These are phyloP conservation scores for Noctua fimbriata DNA, from an alignment of 2,888 invertebrate species.

Conservation along the genomic window DNA sequence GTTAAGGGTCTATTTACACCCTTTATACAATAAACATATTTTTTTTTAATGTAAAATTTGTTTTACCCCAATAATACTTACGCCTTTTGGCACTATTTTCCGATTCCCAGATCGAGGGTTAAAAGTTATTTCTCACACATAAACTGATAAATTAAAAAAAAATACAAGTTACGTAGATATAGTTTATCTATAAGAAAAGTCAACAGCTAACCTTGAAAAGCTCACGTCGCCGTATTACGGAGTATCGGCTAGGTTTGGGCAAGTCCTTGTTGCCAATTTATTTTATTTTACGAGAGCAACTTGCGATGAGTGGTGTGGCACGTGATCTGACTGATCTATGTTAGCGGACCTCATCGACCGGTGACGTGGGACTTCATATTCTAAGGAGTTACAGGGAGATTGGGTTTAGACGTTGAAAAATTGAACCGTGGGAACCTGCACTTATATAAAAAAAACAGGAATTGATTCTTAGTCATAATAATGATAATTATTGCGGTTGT, in stretches of 20 bases:
- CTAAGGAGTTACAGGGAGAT: background rate
- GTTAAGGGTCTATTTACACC: no score
- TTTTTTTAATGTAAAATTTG: no score
- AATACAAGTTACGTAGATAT: background rate
- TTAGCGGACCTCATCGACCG: slow-evolving; percentile 66
- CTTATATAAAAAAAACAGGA: background rate
- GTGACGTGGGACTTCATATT: slow-evolving; percentile 56
- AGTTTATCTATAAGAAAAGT: slow-evolving; percentile 17
- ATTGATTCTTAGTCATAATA: background rate
- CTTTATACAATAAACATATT: no score
- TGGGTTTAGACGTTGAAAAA: background rate
- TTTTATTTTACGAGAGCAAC: slow-evolving; percentile 83
- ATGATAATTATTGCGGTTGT: background rate
- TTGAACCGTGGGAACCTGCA: background rate
- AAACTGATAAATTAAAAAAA: background rate
- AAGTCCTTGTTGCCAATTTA: slow-evolving; percentile 78
- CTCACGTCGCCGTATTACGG: slow-evolving; percentile 48
- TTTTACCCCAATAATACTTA: no score
- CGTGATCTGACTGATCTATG: slow-evolving; percentile 77
- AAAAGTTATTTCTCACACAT: background rate
- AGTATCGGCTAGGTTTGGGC: slow-evolving; percentile 51
- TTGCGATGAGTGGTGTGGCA: slow-evolving; percentile 78
- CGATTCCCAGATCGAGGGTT: no score
- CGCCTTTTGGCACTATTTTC: no score
- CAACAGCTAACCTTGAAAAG: slow-evolving; percentile 19